Percentiles rank a stretch among this genome's conserved stretches.
These are phyloP conservation scores for Chymomyza caudatula DNA, from an alignment of 2,888 invertebrate species.

Conservation along the genomic window DNA sequence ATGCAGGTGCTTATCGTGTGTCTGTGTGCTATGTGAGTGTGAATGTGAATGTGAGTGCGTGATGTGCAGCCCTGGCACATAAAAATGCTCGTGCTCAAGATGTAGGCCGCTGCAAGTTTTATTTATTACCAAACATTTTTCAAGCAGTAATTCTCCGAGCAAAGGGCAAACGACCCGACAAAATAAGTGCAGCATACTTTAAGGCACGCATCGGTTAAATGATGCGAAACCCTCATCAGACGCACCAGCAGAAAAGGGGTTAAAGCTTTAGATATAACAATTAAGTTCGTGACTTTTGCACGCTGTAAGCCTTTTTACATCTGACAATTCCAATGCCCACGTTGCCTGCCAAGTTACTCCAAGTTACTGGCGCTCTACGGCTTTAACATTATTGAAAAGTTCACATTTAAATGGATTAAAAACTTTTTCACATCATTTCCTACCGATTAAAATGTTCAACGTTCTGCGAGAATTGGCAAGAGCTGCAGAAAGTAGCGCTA, in stretches of 20 bases:
- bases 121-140: constrained; percentile 51
- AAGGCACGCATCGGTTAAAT: constrained; percentile 25
- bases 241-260: neutral
- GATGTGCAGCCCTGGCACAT: neutral
- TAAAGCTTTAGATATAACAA: constrained; percentile 16
- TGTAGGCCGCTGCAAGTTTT: constrained; percentile 57
- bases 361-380: neutral
- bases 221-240: constrained; percentile 15
- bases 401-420: constrained; percentile 49
- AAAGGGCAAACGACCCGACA: constrained; percentile 13
- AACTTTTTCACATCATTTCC: constrained; percentile 54
- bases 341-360: neutral
- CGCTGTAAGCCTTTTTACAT: constrained; percentile 27
- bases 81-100: constrained; percentile 35
- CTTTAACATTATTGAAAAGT: constrained; percentile 39
- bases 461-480: constrained; percentile 16
- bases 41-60: neutral
- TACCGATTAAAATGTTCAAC: constrained; percentile 50
- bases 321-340: neutral
- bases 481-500: neutral
- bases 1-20: constrained; percentile 66
- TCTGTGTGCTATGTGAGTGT: neutral
- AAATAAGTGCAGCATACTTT: constrained; percentile 13
- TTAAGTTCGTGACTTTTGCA: constrained; percentile 42
- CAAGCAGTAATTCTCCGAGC: neutral